phyloP scores from a whole-genome alignment of 1,140 invertebrate species.

The Megathymus violae region DNA sequence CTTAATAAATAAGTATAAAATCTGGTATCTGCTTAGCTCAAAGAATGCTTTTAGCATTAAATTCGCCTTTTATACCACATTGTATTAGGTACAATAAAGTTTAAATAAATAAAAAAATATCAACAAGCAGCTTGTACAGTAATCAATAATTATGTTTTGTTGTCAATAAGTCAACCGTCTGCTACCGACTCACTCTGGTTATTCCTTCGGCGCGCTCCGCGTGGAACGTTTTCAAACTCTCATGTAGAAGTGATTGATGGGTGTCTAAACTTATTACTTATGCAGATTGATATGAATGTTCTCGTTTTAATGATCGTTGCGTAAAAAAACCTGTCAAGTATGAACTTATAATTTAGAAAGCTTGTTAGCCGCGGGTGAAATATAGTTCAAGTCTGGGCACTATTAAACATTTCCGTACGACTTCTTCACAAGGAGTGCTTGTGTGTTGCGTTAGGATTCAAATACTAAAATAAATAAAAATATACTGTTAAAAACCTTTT shows the following conservation, averaged over 20 bases:
- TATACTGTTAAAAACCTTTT: no score
- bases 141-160: constrained; percentile 3
- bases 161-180: neutral
- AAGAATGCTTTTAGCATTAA: no score
- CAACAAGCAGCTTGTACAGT: no score
- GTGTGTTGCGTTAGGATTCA: neutral
- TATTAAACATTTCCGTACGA: constrained; percentile 30
- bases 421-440: constrained; percentile 13
- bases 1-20: no score
- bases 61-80: no score
- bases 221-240: constrained; percentile 8
- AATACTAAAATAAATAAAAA: no score
- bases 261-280: constrained; percentile 22
- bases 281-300: constrained; percentile 30
- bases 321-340: constrained; percentile 27
- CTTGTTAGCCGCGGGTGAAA: constrained; percentile 14
- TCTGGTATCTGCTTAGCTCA: no score
- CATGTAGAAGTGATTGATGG: constrained; percentile 26
- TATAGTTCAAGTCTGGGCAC: constrained; percentile 13
- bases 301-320: constrained; percentile 24
- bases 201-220: no score
- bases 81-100: no score
- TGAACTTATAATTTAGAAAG: constrained; percentile 26
- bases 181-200: no score
- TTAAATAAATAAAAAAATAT: no score